Conservation (phyloP, 1,140 invertebrate genomes). For the Lordiphosa clarofinis region DNA sequence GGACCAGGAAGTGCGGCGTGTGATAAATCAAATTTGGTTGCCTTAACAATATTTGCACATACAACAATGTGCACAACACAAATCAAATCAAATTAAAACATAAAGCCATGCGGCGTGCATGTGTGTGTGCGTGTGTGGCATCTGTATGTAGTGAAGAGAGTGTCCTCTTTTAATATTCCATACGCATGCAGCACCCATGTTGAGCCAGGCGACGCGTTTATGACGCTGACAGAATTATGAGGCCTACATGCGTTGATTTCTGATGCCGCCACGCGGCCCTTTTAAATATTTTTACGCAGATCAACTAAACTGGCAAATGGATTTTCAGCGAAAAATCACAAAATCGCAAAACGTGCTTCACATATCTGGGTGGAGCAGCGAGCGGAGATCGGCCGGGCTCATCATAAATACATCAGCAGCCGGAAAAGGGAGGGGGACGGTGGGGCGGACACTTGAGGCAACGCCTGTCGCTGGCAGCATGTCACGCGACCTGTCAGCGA, state of each 20-base stretch:
- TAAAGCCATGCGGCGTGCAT: conserved; percentile 52
- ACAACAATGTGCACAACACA: conserved; percentile 67
- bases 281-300: conserved; percentile 76
- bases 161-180: conserved; percentile 70
- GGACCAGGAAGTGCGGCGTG: conserved; percentile 16
- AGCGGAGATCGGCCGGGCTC: conserved; percentile 32
- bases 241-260: conserved; percentile 75
- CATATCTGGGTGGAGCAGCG: conserved; percentile 37
- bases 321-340: conserved; percentile 70
- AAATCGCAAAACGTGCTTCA: conserved; percentile 76
- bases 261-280: conserved; percentile 57
- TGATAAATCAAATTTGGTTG: conserved; percentile 77
- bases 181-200: conserved; percentile 69
- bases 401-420: conserved; percentile 76
- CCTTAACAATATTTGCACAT: conserved; percentile 75
- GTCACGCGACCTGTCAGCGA: conserved; percentile 72
- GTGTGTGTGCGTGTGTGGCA: conserved; percentile 13
- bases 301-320: conserved; percentile 73
- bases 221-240: conserved; percentile 77
- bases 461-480: conserved; percentile 67
- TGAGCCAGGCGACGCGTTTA: conserved; percentile 73
- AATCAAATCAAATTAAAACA: conserved; percentile 79
- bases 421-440: conserved; percentile 4
- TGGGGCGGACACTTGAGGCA: conserved; percentile 48
- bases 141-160: conserved; percentile 21